Evolutionary conservation across 2,113 vertebrate species (phyloP).

Genomic region (Syngnathus typhle): DNA sequence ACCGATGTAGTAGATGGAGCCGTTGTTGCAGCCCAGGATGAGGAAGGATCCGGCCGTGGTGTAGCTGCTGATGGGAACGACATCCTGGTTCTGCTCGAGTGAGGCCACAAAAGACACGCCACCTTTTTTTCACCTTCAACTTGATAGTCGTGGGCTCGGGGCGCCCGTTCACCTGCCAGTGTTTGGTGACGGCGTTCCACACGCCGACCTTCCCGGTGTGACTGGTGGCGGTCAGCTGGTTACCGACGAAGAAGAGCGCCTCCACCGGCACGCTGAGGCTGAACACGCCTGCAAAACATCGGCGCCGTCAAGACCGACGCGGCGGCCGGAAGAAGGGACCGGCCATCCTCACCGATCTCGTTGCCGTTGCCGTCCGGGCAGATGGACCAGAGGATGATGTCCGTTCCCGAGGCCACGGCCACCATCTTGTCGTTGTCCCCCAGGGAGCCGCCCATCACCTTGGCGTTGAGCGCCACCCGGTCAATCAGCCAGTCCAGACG

Average conservation of each 20-base stretch:
- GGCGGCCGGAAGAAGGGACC: too few species aligned
- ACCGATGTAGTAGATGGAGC: slow-evolving; percentile 91
- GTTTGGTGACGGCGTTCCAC: slow-evolving; percentile 93
- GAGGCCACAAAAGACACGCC: neutral
- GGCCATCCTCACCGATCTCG: slow-evolving; percentile 75
- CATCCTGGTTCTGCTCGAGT: slow-evolving; percentile 80
- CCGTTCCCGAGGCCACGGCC: slow-evolving; percentile 76
- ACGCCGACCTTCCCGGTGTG: slow-evolving; percentile 87
- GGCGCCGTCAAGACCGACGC: neutral
- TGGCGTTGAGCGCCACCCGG: slow-evolving; percentile 82
- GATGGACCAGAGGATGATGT: slow-evolving; percentile 88
- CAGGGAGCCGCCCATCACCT: slow-evolving; percentile 78
- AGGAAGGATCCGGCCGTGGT: slow-evolving; percentile 88
- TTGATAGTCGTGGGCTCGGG: neutral
- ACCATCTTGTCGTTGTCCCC: slow-evolving; percentile 93
- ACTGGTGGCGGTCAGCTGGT: slow-evolving; percentile 89
- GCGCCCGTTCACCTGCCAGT: slow-evolving; percentile 83
- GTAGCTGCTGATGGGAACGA: slow-evolving; percentile 89
- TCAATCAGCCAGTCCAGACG: slow-evolving; percentile 87
- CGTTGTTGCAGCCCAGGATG: slow-evolving; percentile 87
- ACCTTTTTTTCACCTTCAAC: neutral
- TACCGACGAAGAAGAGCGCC: slow-evolving; percentile 88
- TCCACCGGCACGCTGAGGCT: slow-evolving; percentile 83
- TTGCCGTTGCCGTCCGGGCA: slow-evolving; percentile 79
- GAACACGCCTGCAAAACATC: slow-evolving; percentile 75